phyloP scores from a whole-genome alignment of 53 echinoderm and acorn worm species.

The Paracentrotus lividus region DNA sequence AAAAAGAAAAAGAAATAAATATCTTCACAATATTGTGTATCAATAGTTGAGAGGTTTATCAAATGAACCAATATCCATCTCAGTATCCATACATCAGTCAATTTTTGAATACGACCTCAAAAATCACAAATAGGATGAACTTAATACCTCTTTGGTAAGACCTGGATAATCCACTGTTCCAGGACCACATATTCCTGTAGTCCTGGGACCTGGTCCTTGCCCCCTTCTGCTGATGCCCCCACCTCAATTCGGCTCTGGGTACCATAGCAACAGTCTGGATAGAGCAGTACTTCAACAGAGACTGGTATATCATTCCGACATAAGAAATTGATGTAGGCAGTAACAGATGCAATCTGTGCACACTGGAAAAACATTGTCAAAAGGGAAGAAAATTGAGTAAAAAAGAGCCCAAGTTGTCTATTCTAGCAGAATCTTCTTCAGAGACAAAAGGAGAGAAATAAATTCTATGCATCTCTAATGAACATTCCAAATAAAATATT shows the following conservation, averaged over 20 bases:
- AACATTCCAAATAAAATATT: no score
- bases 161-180: conserved; percentile 98
- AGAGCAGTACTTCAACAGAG: conserved; percentile 93
- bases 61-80: no score
- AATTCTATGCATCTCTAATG: no score
- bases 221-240: conserved; percentile 79
- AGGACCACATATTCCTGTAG: conserved; percentile 82
- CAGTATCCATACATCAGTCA: no score
- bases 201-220: conserved; percentile 74
- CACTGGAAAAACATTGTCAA: conserved; percentile 74
- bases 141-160: conserved; percentile 96
- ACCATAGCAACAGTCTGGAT: conserved; percentile 92
- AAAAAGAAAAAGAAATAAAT: no score
- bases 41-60: no score
- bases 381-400: not conserved
- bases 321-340: conserved; percentile 88
- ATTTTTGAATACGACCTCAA: no score
- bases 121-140: no score
- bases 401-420: no score
- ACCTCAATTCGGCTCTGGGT: conserved; percentile 82
- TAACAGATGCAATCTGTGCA: conserved; percentile 84
- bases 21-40: no score
- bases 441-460: no score
- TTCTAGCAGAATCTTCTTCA: no score
- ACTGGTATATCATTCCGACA: conserved; percentile 96